Conservation (phyloP, 2,888 invertebrate genomes). For the Drosophila macrospina region DNA sequence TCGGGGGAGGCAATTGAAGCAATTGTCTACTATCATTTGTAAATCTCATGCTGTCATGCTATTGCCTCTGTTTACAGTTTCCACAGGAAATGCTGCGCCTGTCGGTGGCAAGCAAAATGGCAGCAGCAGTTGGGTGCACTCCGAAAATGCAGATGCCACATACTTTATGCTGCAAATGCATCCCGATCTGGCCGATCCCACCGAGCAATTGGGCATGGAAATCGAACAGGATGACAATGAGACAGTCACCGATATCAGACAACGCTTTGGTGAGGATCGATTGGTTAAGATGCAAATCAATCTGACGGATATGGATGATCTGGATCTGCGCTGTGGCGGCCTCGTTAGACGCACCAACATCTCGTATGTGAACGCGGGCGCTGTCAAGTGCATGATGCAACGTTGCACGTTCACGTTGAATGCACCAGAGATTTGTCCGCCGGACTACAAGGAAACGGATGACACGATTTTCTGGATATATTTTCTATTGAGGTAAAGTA, state of each 20-base stretch:
- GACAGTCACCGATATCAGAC: slow-evolving; percentile 90
- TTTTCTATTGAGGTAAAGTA: slow-evolving; percentile 89
- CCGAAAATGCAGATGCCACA: slow-evolving; percentile 85
- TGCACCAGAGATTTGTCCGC: slow-evolving; percentile 92
- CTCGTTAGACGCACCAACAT: slow-evolving; percentile 89
- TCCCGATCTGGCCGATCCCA: slow-evolving; percentile 90
- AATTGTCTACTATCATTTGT: slow-evolving; percentile 21
- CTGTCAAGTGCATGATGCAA: slow-evolving; percentile 91
- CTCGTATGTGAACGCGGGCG: slow-evolving; percentile 88
- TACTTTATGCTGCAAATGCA: slow-evolving; percentile 90
- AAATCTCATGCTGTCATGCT: slow-evolving; percentile 18
- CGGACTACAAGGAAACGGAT: slow-evolving; percentile 92
- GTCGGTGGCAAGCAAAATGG: slow-evolving; percentile 9
- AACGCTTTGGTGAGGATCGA: slow-evolving; percentile 89
- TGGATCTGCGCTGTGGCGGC: slow-evolving; percentile 91
- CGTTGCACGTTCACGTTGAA: slow-evolving; percentile 91
- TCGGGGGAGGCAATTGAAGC: slow-evolving; percentile 16
- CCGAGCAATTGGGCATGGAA: slow-evolving; percentile 91
- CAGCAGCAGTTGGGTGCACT: slow-evolving; percentile 82
- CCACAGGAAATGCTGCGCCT: slow-evolving; percentile 40
- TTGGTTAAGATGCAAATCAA: slow-evolving; percentile 89
- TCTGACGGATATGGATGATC: slow-evolving; percentile 90
- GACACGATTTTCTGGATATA: slow-evolving; percentile 93
- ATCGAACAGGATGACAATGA: slow-evolving; percentile 91
- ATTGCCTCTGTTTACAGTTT: slow-evolving; percentile 45